These are phyloP conservation scores for Sebastes diaconus DNA, from an alignment of 2,797 vertebrate species.

Conservation along the genomic window DNA sequence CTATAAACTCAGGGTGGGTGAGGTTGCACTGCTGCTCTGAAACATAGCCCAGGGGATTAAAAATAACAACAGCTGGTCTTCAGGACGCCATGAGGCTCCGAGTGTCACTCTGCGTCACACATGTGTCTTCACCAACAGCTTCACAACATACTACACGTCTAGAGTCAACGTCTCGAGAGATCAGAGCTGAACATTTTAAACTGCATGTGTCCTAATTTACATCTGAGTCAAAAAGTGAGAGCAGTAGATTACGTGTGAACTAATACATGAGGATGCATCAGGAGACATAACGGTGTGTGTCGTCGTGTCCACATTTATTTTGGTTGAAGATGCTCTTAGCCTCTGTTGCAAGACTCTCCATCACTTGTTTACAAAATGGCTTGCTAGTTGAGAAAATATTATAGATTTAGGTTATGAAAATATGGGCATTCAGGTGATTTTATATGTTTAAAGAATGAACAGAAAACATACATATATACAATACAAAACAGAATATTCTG, in stretches of 20 bases:
- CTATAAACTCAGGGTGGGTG: slow-evolving; percentile 31
- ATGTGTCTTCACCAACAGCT: slow-evolving; percentile 29
- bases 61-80: slow-evolving; percentile 88
- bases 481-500: neutral
- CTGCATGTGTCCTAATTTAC: no score
- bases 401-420: neutral
- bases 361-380: neutral
- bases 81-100: slow-evolving; percentile 74
- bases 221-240: neutral
- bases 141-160: slow-evolving; percentile 30
- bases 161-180: no score
- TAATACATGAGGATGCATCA: neutral
- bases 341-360: neutral
- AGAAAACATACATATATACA: neutral
- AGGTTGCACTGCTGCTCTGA: slow-evolving; percentile 67
- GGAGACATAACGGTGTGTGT: neutral
- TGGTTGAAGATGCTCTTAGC: neutral
- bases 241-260: neutral
- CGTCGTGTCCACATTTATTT: neutral
- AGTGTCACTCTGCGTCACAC: slow-evolving; percentile 62
- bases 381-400: neutral
- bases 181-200: no score
- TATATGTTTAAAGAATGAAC: neutral
- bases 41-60: slow-evolving; percentile 82
- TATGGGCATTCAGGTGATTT: neutral